These are phyloP conservation scores for Uria lomvia DNA, from an alignment of 2,113 vertebrate species.

Conservation along the genomic window DNA sequence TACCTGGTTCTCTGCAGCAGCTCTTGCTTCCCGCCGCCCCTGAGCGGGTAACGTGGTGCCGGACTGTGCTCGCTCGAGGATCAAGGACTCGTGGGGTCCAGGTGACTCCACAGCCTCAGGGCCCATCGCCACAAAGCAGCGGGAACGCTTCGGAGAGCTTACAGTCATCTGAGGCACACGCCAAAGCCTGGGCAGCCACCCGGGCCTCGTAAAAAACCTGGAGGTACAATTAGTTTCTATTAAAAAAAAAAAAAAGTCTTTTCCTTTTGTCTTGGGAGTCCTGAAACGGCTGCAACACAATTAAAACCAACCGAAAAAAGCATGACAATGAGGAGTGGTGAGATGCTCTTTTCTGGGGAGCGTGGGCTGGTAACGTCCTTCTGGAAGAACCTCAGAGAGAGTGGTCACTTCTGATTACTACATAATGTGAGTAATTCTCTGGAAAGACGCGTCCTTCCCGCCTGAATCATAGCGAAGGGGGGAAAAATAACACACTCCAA, in stretches of 20 bases:
- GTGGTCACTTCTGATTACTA: slow-evolving; percentile 59
- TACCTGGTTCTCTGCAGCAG: not conserved
- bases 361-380: slow-evolving; percentile 22
- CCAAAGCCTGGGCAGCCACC: not conserved
- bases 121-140: not conserved
- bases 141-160: not conserved
- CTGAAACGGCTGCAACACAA: not conserved
- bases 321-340: not conserved
- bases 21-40: not conserved
- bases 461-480: slow-evolving; percentile 47
- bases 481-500: slow-evolving; percentile 44
- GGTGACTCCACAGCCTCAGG: not conserved
- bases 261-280: not conserved
- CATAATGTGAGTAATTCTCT: slow-evolving; percentile 63
- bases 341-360: slow-evolving; percentile 33
- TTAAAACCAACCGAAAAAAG: not conserved
- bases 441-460: slow-evolving; percentile 33
- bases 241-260: not conserved
- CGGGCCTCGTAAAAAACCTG: not conserved
- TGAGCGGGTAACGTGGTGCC: not conserved
- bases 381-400: slow-evolving; percentile 62
- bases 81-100: not conserved
- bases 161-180: not conserved
- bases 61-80: not conserved
- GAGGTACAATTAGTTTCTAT: slow-evolving; percentile 10